A percentile compares a stretch with the other conserved stretches of the same genome.
Conservation (phyloP, 1,140 invertebrate genomes). For the Procambarus clarkii region DNA sequence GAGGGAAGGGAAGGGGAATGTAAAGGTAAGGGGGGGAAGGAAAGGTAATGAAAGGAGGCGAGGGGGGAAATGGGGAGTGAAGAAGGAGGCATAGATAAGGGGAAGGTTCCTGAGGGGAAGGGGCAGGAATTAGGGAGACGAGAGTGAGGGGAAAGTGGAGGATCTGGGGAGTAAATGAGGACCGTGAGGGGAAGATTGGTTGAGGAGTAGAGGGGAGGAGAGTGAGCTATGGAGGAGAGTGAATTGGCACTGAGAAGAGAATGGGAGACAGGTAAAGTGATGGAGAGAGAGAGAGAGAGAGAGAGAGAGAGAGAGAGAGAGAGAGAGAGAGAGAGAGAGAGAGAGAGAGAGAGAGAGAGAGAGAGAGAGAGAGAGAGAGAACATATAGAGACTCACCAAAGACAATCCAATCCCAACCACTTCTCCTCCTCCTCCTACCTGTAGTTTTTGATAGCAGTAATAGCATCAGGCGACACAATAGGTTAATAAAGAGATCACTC, state of each 20-base stretch:
- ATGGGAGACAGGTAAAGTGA: not conserved
- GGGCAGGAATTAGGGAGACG: no score
- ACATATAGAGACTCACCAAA: no score
- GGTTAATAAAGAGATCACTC: slow-evolving; percentile 3
- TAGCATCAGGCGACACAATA: not conserved
- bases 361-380: no score
- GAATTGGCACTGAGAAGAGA: no score
- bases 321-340: no score
- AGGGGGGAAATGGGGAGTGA: not conserved
- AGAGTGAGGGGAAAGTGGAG: not conserved
- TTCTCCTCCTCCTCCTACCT: not conserved
- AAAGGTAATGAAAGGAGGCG: not conserved
- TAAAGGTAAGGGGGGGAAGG: not conserved
- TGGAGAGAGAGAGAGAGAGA: not conserved
- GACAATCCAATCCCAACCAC: no score
- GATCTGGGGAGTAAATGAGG: not conserved
- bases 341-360: no score
- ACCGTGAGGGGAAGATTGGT: not conserved
- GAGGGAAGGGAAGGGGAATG: not conserved
- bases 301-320: not conserved
- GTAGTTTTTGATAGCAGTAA: not conserved
- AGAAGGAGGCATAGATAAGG: not conserved
- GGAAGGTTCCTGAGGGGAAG: not conserved
- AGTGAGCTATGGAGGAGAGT: not conserved
- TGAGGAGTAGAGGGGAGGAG: not conserved